A percentile compares a stretch with the other conserved stretches of the same genome.
Evolutionary conservation across 92 coral and sea anemone species (phyloP).

Genomic region (Heteractis magnifica): DNA sequence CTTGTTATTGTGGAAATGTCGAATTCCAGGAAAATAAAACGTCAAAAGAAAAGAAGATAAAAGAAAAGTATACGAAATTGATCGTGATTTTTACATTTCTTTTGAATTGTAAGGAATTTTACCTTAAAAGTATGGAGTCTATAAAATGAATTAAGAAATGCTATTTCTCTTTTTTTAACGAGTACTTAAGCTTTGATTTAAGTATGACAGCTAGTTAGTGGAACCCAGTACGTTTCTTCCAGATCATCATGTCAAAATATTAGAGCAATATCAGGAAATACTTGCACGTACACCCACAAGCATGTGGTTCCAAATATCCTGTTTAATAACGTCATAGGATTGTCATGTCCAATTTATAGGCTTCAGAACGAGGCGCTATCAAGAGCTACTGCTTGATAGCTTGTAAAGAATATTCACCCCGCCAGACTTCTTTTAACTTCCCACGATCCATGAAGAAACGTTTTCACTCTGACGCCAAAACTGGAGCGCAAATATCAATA

Average conservation of each 20-base stretch:
- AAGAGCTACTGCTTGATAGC: background rate
- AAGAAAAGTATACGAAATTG: too few relatives aligned
- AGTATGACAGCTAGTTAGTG: background rate
- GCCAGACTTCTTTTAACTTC: background rate
- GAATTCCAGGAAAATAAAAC: background rate
- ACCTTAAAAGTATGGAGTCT: too few relatives aligned
- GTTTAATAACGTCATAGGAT: conserved; percentile 8
- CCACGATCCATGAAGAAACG: background rate
- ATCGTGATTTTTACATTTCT: too few relatives aligned
- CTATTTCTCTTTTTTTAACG: background rate
- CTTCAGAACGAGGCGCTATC: background rate
- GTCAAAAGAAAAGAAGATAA: background rate
- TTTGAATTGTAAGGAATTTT: too few relatives aligned
- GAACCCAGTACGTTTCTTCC: background rate
- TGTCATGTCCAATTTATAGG: background rate
- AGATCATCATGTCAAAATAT: background rate
- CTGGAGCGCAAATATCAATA: background rate
- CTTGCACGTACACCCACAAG: conserved; percentile 5
- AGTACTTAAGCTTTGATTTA: conserved; percentile 6
- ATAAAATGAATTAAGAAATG: background rate
- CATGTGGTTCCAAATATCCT: background rate
- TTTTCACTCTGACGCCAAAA: background rate
- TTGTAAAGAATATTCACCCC: background rate
- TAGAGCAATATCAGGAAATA: background rate
- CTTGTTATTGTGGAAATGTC: background rate